Percentiles rank a stretch among this genome's conserved stretches.
phyloP scores from a whole-genome alignment of 2,797 vertebrate genomes.

The Nothura maculosa region DNA sequence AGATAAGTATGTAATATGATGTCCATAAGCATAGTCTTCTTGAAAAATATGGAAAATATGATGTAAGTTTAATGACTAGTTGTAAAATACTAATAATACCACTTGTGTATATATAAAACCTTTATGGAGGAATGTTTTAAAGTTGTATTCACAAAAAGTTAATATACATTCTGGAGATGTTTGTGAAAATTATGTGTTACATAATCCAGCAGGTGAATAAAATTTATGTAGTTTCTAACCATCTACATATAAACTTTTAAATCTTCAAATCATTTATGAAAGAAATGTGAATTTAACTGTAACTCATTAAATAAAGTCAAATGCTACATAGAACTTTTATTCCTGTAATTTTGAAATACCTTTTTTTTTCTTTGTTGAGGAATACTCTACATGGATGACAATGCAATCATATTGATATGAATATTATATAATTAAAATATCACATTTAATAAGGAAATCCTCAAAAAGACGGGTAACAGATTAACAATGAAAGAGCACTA shows the following conservation, averaged over 20 bases:
- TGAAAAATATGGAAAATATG: not conserved
- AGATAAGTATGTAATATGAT: not conserved
- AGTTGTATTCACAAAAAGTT: not conserved
- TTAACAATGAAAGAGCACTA: not conserved
- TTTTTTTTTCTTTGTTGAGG: not conserved
- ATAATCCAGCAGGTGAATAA: not conserved
- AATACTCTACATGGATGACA: not conserved
- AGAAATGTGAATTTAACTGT: not conserved
- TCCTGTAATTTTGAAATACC: not conserved
- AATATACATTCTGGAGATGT: not conserved
- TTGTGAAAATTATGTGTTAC: not conserved
- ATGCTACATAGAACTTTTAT: not conserved
- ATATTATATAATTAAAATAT: not conserved
- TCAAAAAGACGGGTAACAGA: not conserved
- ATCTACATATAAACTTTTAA: not conserved
- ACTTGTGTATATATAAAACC: not conserved
- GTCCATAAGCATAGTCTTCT: not conserved
- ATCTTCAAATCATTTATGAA: not conserved
- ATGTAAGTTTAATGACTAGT: not conserved
- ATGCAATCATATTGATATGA: not conserved
- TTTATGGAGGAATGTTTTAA: not conserved
- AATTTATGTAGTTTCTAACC: rapidly evolving
- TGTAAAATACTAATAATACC: not conserved
- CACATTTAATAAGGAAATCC: conserved; percentile 1
- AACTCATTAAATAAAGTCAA: not conserved